These are phyloP conservation scores for Crypturellus undulatus DNA, from an alignment of 2,113 vertebrate species.

Conservation along the genomic window DNA sequence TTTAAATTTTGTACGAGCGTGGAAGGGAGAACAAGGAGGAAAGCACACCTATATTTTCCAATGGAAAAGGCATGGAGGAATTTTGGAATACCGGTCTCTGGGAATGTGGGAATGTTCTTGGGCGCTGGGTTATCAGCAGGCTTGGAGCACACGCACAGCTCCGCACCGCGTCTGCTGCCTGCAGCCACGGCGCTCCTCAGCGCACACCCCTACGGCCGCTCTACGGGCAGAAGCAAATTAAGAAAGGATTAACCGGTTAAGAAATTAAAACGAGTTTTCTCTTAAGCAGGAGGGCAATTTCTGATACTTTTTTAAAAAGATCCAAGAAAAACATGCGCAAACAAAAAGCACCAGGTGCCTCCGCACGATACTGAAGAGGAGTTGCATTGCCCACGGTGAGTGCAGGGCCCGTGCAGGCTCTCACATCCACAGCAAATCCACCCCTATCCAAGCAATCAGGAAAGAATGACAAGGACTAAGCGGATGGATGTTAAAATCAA, in stretches of 20 bases:
- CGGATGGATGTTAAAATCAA: background rate
- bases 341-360: background rate
- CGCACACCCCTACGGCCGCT: background rate
- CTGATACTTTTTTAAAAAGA: background rate
- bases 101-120: background rate
- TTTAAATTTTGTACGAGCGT: background rate
- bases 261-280: background rate
- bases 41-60: background rate
- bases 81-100: background rate
- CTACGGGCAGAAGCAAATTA: background rate
- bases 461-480: background rate
- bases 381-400: background rate
- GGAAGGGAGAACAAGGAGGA: background rate
- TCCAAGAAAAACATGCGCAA: background rate
- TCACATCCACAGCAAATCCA: background rate
- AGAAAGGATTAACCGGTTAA: background rate
- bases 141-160: background rate
- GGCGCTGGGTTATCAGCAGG: background rate
- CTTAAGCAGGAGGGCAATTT: background rate
- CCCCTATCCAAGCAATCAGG: background rate
- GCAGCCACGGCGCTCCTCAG: background rate
- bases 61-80: background rate
- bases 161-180: background rate
- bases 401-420: background rate
- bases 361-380: fast-evolving